Conservation (phyloP, 2,797 vertebrate genomes). For the Enteromius thamalakanensis region DNA sequence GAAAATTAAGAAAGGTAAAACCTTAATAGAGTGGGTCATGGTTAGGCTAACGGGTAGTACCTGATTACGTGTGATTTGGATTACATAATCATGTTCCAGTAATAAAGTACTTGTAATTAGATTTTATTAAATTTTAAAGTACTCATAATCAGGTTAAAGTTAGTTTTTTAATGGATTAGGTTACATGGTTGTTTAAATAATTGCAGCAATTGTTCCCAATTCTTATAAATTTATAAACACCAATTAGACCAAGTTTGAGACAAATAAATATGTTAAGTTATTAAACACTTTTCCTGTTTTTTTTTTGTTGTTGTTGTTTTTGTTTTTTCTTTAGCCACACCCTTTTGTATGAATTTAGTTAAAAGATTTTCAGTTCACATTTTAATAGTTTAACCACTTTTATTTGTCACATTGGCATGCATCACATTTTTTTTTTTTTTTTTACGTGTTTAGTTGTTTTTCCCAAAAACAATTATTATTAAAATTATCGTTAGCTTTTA, state of each 20-base stretch:
- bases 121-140: background rate
- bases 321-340: no score
- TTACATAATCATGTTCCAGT: background rate
- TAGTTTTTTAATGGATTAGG: background rate
- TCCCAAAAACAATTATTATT: no score
- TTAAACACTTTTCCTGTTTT: no score
- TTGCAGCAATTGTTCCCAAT: background rate
- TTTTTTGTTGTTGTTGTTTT: background rate
- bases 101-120: background rate
- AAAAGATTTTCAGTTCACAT: background rate
- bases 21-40: background rate
- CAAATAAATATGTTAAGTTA: no score
- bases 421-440: no score
- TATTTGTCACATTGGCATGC: no score
- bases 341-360: no score
- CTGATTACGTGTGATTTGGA: background rate
- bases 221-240: background rate
- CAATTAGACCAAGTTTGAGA: background rate
- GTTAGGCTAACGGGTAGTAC: background rate
- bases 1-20: conserved; percentile 94
- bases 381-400: background rate
- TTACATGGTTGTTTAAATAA: background rate
- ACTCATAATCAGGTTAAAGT: no score
- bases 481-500: no score
- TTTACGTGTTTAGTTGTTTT: no score